Conservation (phyloP, 1,140 invertebrate genomes). For the Chymomyza costata region DNA sequence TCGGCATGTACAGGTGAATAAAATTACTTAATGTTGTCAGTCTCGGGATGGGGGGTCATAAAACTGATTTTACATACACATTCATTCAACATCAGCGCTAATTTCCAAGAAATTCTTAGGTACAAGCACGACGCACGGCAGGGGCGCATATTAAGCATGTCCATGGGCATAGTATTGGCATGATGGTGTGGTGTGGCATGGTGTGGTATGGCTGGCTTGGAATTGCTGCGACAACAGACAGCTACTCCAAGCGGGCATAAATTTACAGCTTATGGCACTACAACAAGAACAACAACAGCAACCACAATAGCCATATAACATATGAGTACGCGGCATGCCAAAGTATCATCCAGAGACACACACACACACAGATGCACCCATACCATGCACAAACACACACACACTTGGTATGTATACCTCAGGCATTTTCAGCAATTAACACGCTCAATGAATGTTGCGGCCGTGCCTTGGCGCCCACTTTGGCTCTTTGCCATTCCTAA, state of each 20-base stretch:
- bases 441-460: constrained; percentile 39
- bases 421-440: constrained; percentile 69
- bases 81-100: constrained; percentile 15
- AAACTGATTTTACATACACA: too few relatives aligned
- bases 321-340: constrained; percentile 8
- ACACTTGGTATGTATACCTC: constrained; percentile 20
- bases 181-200: constrained; percentile 1
- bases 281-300: constrained; percentile 36
- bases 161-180: constrained; percentile 2
- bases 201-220: constrained; percentile 5
- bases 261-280: constrained; percentile 32
- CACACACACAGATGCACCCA: too few relatives aligned
- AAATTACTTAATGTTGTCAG: constrained; percentile 42
- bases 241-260: constrained; percentile 38
- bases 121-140: constrained; percentile 9
- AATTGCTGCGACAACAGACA: constrained; percentile 6
- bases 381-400: too few relatives aligned
- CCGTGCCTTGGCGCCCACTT: constrained; percentile 68
- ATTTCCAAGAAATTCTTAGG: constrained; percentile 25
- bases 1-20: background rate
- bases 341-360: too few relatives aligned
- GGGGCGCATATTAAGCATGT: constrained; percentile 19
- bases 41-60: too few relatives aligned
- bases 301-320: constrained; percentile 22
- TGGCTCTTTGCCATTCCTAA: constrained; percentile 17